Conservation (phyloP, 1,140 invertebrate species). For the Bombus vancouverensis region DNA sequence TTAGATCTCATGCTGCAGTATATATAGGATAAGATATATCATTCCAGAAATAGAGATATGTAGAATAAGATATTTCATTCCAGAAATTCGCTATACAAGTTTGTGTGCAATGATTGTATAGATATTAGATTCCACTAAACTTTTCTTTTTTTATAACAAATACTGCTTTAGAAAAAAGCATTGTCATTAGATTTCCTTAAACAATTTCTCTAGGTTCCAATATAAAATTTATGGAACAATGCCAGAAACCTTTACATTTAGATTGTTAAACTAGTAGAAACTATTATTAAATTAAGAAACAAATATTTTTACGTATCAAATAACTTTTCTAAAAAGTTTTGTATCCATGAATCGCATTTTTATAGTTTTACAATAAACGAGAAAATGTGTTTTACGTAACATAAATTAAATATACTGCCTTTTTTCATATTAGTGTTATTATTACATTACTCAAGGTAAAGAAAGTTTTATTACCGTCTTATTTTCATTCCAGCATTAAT, state of each 20-base stretch:
- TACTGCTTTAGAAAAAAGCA: not conserved
- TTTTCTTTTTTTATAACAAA: not conserved
- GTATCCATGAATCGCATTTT: not conserved
- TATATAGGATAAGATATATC: not conserved
- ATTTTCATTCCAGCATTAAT: too few species aligned
- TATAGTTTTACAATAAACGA: not conserved
- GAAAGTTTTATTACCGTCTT: not conserved
- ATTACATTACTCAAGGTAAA: not conserved
- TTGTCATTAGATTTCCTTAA: not conserved
- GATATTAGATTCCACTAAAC: not conserved
- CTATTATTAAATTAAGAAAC: not conserved
- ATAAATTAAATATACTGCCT: not conserved
- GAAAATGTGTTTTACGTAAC: not conserved
- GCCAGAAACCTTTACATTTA: constrained; percentile 12
- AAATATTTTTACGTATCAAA: not conserved
- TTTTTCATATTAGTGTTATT: not conserved
- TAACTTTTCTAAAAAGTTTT: not conserved
- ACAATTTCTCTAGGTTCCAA: not conserved
- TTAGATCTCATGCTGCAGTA: not conserved
- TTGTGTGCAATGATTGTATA: constrained; percentile 7
- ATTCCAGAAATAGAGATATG: not conserved
- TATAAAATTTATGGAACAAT: constrained; percentile 1
- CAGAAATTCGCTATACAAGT: not conserved
- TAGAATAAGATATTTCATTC: too few species aligned
- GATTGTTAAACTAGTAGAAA: not conserved